Evolutionary conservation across 2,113 vertebrate species (phyloP).

Genomic region (Serilophus lunatus): DNA sequence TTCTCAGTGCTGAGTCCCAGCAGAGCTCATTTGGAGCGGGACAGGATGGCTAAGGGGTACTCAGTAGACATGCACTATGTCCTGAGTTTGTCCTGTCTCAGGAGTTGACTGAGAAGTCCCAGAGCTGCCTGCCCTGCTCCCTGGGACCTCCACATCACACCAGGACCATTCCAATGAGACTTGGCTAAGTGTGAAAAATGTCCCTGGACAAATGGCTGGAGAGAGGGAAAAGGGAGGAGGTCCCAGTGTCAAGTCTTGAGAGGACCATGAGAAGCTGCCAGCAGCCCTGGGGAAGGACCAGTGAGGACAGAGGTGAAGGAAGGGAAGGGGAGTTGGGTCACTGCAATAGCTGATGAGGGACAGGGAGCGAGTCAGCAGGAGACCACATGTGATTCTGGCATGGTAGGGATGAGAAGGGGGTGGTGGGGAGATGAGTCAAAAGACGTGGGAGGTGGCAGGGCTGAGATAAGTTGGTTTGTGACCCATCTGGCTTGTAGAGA

Average conservation of each 20-base stretch:
- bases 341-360: neutral
- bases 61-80: neutral
- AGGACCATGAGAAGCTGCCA: neutral
- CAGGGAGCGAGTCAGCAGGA: neutral
- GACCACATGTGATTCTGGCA: neutral
- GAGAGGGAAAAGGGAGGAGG: neutral
- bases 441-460: neutral
- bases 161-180: too few relatives aligned
- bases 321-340: neutral
- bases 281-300: neutral
- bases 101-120: neutral
- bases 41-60: neutral
- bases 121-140: neutral
- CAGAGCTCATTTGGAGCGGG: neutral
- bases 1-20: neutral
- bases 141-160: neutral
- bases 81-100: neutral
- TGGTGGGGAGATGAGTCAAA: conserved; percentile 31
- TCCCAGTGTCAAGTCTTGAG: neutral
- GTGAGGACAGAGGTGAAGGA: neutral
- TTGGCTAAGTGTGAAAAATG: neutral
- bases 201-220: neutral
- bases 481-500: neutral
- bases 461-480: neutral
- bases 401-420: neutral